Evolutionary conservation across 1,140 invertebrate species (phyloP).

Genomic region (Zaprionus davidi): DNA sequence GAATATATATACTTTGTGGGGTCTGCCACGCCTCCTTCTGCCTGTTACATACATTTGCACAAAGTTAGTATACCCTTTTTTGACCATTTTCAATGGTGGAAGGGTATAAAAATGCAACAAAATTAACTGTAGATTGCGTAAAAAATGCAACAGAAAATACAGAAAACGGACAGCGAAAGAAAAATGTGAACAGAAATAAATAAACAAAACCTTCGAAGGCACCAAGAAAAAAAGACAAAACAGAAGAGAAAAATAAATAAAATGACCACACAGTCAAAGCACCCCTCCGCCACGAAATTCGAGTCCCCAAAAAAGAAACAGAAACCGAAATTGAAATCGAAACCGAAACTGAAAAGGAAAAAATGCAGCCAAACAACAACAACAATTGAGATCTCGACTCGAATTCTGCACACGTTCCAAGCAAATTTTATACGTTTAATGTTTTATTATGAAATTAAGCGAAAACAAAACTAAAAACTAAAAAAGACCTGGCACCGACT

Average conservation of each 20-base stretch:
- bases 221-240: conserved; percentile 25
- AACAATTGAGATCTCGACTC: conserved; percentile 58
- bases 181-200: conserved; percentile 49
- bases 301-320: conserved; percentile 7
- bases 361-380: conserved; percentile 46
- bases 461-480: conserved; percentile 7
- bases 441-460: conserved; percentile 77
- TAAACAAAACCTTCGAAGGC: conserved; percentile 65
- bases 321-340: conserved; percentile 35
- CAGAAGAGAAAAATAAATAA: conserved; percentile 19
- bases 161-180: conserved; percentile 25
- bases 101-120: conserved; percentile 51
- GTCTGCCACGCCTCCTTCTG: too few species aligned
- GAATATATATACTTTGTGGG: too few species aligned
- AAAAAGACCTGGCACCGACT: conserved; percentile 17
- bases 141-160: conserved; percentile 34
- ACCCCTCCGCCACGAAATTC: conserved; percentile 23
- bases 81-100: too few species aligned
- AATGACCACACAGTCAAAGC: conserved; percentile 39
- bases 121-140: conserved; percentile 73
- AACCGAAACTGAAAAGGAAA: conserved; percentile 56
- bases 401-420: conserved; percentile 69
- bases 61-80: too few species aligned
- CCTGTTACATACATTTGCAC: too few species aligned
- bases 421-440: conserved; percentile 76